These are phyloP conservation scores for Brachionus calyciflorus DNA, from an alignment of 1,140 invertebrate genomes.

Conservation along the genomic window DNA sequence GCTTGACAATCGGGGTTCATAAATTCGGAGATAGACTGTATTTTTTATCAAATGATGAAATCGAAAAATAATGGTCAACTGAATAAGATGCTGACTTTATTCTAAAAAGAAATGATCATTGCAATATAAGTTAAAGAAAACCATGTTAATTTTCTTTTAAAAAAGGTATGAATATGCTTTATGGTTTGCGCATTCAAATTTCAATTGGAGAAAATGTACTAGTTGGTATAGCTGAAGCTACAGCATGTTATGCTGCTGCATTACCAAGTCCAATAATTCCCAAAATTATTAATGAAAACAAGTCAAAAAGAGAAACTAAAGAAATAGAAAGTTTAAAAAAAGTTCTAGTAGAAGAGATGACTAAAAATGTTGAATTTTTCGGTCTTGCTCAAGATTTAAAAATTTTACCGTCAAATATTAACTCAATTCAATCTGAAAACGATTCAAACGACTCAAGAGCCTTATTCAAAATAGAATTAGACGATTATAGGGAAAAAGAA, in stretches of 20 bases:
- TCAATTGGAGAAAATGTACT: conserved; percentile 82
- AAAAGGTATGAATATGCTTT: conserved; percentile 91
- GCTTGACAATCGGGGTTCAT: too few relatives aligned
- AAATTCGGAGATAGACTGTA: too few relatives aligned
- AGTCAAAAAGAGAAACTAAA: neutral
- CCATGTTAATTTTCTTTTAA: too few relatives aligned
- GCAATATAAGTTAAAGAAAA: too few relatives aligned
- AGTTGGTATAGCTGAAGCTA: conserved; percentile 71
- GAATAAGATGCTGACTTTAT: too few relatives aligned
- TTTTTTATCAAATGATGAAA: too few relatives aligned
- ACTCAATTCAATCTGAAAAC: neutral
- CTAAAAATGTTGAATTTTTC: neutral
- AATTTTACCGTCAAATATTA: neutral
- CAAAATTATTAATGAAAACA: conserved; percentile 16
- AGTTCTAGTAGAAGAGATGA: neutral
- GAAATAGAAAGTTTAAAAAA: conserved; percentile 19
- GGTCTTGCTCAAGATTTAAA: neutral
- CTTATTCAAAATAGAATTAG: conserved; percentile 64
- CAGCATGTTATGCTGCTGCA: conserved; percentile 28
- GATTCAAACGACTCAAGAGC: neutral
- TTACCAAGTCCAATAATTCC: conserved; percentile 40
- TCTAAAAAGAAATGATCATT: too few relatives aligned
- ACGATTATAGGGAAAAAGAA: conserved; percentile 80
- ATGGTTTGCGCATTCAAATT: conserved; percentile 76
- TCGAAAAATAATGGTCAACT: too few relatives aligned